phyloP scores from a whole-genome alignment of 2,113 vertebrate genomes.

The Burhinus bistriatus region DNA sequence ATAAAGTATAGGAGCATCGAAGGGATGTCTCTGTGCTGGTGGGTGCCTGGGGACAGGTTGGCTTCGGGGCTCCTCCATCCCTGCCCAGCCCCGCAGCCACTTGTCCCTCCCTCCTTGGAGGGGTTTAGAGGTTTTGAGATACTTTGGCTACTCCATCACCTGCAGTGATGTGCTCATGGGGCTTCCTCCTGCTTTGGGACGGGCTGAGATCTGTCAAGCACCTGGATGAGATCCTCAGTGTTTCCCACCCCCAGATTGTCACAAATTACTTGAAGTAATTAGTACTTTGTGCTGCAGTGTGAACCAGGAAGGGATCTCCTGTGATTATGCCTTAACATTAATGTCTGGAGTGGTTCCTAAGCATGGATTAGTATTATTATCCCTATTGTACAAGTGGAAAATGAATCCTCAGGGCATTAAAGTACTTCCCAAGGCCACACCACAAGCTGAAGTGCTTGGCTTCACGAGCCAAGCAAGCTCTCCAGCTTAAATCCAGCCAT shows the following conservation, averaged over 20 bases:
- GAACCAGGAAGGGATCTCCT: accelerated
- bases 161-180: accelerated
- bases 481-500: background rate
- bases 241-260: background rate
- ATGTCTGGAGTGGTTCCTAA: background rate
- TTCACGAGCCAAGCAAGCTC: background rate
- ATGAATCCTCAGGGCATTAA: background rate
- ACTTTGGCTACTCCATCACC: background rate
- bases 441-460: accelerated
- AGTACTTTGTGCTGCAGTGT: accelerated
- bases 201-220: background rate
- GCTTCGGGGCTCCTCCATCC: background rate
- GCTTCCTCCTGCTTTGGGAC: background rate
- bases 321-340: background rate
- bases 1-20: accelerated
- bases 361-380: background rate
- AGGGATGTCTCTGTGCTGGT: background rate
- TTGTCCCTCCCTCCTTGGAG: background rate
- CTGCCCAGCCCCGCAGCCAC: accelerated
- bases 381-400: background rate
- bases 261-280: accelerated
- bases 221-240: accelerated
- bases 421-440: background rate
- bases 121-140: background rate
- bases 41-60: background rate